Evolutionary conservation across 2,888 invertebrate species (phyloP).

Genomic region (Magallana nippona): DNA sequence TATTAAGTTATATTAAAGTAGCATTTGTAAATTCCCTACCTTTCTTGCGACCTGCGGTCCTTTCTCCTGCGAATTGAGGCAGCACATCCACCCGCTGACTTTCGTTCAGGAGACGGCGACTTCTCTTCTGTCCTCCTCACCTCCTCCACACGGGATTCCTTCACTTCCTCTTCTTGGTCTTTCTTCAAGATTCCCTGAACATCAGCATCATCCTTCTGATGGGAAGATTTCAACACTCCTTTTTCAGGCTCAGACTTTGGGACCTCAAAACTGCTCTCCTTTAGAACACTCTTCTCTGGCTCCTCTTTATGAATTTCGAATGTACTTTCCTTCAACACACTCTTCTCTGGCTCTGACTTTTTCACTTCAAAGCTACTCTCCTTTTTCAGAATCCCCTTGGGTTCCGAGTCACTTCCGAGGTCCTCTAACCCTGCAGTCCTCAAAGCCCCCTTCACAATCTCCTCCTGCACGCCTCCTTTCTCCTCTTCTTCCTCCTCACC

Average conservation of each 20-base stretch:
- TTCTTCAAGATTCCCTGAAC: conserved; percentile 35
- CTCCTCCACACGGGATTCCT: not conserved
- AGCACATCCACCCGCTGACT: conserved; percentile 25
- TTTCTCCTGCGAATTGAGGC: conserved; percentile 31
- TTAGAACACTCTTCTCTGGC: conserved; percentile 38
- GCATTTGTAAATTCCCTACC: conserved; percentile 13
- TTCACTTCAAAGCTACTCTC: conserved; percentile 65
- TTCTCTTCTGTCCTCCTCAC: not conserved
- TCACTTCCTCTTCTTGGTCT: conserved; percentile 7
- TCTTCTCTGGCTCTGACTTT: conserved; percentile 57
- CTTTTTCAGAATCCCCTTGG: conserved; percentile 66
- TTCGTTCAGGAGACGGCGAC: conserved; percentile 39
- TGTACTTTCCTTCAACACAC: conserved; percentile 51
- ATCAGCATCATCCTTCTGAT: conserved; percentile 22
- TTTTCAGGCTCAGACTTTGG: conserved; percentile 36
- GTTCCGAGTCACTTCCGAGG: conserved; percentile 50
- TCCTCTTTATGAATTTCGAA: conserved; percentile 33
- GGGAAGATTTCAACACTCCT: conserved; percentile 36
- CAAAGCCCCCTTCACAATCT: conserved; percentile 43
- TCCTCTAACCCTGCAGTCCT: conserved; percentile 40
- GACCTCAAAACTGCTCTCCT: conserved; percentile 37
- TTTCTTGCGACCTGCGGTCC: conserved; percentile 41
- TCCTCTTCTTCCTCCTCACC: conserved; percentile 37
- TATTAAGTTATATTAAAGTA: no score
- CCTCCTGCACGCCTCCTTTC: conserved; percentile 40